Percentiles rank a stretch among this genome's conserved stretches.
Evolutionary conservation across 2,888 invertebrate genomes (phyloP).

Genomic region (Cantharis rustica): DNA sequence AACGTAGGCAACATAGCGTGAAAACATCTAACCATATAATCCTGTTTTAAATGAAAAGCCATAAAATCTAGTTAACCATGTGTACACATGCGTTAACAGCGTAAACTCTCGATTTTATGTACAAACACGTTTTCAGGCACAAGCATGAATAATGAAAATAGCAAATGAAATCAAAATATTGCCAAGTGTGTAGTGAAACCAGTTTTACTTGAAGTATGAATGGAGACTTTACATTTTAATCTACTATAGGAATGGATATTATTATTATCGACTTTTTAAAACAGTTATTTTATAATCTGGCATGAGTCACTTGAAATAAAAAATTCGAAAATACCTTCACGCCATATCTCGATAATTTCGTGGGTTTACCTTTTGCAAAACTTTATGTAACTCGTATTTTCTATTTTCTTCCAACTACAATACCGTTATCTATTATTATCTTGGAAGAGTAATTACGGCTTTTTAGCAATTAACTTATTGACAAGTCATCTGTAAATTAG

Average conservation of each 20-base stretch:
- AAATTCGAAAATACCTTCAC: slow-evolving; percentile 2
- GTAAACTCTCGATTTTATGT: neutral
- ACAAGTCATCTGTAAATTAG: neutral
- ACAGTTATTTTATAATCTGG: slow-evolving; percentile 13
- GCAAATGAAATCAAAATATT: slow-evolving; percentile 2
- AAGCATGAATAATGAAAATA: slow-evolving; percentile 2
- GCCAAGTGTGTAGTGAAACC: slow-evolving; percentile 1
- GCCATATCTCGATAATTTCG: neutral
- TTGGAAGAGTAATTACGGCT: neutral
- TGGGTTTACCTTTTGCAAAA: neutral
- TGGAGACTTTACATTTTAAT: slow-evolving; percentile 1
- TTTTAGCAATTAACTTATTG: neutral
- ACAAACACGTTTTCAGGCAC: neutral
- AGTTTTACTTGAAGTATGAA: slow-evolving; percentile 2
- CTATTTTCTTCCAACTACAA: neutral
- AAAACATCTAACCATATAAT: neutral
- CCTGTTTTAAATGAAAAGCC: neutral
- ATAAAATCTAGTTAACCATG: neutral
- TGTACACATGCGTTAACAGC: neutral
- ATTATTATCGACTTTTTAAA: slow-evolving; percentile 9
- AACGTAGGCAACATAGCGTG: neutral
- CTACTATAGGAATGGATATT: slow-evolving; percentile 4
- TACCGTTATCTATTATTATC: neutral
- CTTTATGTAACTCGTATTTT: neutral
- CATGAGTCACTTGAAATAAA: slow-evolving; percentile 7